These are phyloP conservation scores for Corythornis madagascariensis DNA, from an alignment of 2,113 vertebrate species.

Conservation along the genomic window DNA sequence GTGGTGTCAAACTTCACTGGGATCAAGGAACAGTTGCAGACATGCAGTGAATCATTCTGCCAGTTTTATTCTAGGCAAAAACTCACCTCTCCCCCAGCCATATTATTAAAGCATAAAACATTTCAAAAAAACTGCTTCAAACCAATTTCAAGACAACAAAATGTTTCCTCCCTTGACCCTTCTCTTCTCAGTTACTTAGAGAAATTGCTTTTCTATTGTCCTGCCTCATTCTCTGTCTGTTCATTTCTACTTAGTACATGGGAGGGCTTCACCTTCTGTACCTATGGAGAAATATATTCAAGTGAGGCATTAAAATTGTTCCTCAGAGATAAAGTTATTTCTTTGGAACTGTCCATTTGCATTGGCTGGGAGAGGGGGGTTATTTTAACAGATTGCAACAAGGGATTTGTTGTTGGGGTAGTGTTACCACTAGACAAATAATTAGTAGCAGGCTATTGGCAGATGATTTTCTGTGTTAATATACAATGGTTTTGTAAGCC, in stretches of 20 bases:
- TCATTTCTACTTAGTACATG: background rate
- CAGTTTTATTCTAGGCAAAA: slow-evolving; percentile 65
- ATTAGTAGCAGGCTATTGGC: background rate
- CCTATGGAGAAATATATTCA: background rate
- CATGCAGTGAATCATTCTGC: slow-evolving; percentile 57
- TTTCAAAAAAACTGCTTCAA: slow-evolving; percentile 34
- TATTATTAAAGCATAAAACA: slow-evolving; percentile 53
- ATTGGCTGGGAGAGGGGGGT: background rate
- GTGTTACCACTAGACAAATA: background rate
- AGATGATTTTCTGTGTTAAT: background rate
- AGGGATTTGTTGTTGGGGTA: background rate
- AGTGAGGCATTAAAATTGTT: background rate
- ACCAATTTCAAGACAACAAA: slow-evolving; percentile 8
- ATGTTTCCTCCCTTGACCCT: background rate
- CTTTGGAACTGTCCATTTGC: background rate
- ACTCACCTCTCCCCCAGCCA: slow-evolving; percentile 24
- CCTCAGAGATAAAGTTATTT: background rate
- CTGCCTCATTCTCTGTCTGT: background rate
- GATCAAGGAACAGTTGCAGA: slow-evolving; percentile 59
- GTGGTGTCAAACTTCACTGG: slow-evolving; percentile 56
- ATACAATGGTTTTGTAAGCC: background rate
- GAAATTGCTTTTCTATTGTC: background rate
- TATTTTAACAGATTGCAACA: background rate
- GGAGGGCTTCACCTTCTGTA: background rate
- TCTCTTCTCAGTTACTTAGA: background rate